These are phyloP conservation scores for Molossus alvarezi DNA, from an alignment of 2,797 vertebrate species.

Conservation along the genomic window DNA sequence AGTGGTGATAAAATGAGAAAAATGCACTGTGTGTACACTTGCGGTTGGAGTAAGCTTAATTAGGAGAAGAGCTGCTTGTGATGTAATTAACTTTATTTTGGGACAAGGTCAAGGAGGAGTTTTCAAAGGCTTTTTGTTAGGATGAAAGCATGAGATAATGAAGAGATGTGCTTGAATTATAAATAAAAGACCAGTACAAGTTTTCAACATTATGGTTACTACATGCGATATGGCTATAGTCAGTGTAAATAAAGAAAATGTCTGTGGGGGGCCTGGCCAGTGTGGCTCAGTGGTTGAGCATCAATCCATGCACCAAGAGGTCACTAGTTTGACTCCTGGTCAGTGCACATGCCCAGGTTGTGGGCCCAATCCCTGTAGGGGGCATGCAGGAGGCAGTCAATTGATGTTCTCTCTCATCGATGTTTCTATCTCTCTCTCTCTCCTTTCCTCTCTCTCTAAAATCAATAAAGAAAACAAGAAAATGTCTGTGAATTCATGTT, in stretches of 20 bases:
- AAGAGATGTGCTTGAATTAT: constrained; percentile 15
- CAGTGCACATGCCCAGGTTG: no score
- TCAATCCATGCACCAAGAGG: no score
- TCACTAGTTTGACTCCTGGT: no score
- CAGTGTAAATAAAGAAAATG: neutral
- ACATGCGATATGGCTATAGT: neutral
- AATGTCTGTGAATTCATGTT: neutral
- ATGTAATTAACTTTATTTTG: constrained; percentile 58
- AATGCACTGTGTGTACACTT: neutral
- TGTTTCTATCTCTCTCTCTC: no score
- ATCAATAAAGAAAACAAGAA: neutral
- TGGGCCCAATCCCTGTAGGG: no score
- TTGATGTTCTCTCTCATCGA: no score
- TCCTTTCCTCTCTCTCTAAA: no score
- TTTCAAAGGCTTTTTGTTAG: constrained; percentile 4
- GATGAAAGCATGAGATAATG: neutral
- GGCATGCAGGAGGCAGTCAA: no score
- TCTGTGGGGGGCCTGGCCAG: neutral
- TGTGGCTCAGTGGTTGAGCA: no score
- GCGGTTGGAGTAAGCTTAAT: constrained; percentile 54
- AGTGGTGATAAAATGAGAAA: constrained; percentile 44
- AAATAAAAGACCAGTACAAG: neutral
- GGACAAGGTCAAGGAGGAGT: neutral
- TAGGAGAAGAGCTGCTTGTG: constrained; percentile 16
- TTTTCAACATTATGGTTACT: neutral